Percentiles rank a stretch among this genome's conserved stretches.
phyloP scores from a whole-genome alignment of 2,888 invertebrate genomes.

The Thera obeliscata region DNA sequence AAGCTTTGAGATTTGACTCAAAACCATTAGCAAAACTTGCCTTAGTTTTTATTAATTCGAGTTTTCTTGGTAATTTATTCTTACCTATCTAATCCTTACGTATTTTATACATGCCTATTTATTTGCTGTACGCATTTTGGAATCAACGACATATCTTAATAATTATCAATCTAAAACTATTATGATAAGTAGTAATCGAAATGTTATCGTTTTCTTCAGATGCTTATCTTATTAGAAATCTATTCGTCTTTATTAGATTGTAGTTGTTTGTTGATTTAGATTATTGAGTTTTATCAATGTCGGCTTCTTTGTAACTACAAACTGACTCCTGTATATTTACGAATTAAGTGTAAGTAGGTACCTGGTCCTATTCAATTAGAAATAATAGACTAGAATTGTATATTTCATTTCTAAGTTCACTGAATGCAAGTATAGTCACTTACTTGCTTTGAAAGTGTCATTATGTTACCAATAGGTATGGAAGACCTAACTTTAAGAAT shows the following conservation, averaged over 20 bases:
- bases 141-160: slow-evolving; percentile 2
- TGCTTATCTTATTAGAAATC: slow-evolving; percentile 10
- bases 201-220: slow-evolving; percentile 21
- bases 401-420: too few species aligned
- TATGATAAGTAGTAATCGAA: slow-evolving; percentile 23
- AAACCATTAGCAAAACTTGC: neutral
- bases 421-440: too few species aligned
- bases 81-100: neutral
- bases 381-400: too few species aligned
- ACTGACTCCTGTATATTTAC: slow-evolving; percentile 1
- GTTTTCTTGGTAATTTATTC: neutral
- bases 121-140: slow-evolving; percentile 11
- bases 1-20: slow-evolving; percentile 10
- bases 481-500: too few species aligned
- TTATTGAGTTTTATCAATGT: slow-evolving; percentile 4
- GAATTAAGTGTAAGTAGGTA: too few species aligned
- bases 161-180: slow-evolving; percentile 14
- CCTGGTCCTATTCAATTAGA: too few species aligned
- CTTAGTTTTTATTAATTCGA: neutral
- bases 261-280: neutral
- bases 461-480: too few species aligned
- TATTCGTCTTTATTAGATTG: slow-evolving; percentile 2
- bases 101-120: neutral
- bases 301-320: slow-evolving; percentile 12
- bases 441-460: too few species aligned